Conservation (phyloP, 2,888 invertebrate species). For the Orgyia antiqua region DNA sequence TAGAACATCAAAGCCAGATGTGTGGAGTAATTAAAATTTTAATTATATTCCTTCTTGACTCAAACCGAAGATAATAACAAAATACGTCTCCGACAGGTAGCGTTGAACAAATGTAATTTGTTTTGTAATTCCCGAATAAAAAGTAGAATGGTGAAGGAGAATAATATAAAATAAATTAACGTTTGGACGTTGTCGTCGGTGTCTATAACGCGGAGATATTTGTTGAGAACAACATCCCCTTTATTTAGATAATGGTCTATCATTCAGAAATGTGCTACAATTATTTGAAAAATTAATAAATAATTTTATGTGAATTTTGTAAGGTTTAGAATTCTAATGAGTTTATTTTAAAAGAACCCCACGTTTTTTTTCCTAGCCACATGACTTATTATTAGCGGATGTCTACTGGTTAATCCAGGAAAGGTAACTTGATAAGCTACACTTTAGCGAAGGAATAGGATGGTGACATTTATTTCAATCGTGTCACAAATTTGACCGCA, state of each 20-base stretch:
- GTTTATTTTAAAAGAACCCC: no score
- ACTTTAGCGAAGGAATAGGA: no score
- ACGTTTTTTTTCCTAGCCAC: no score
- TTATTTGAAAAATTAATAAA: no score
- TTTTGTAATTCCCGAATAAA: conserved; percentile 27
- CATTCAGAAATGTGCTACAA: conserved; percentile 44
- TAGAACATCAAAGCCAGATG: conserved; percentile 16
- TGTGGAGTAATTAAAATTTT: conserved; percentile 24
- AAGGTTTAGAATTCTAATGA: no score
- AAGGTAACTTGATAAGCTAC: no score
- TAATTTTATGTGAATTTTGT: no score
- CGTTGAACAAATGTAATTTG: conserved; percentile 25
- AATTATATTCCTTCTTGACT: conserved; percentile 19
- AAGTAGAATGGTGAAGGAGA: conserved; percentile 18
- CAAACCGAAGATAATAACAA: conserved; percentile 12
- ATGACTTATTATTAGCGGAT: no score
- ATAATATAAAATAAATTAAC: conserved; percentile 29
- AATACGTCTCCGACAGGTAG: conserved; percentile 22
- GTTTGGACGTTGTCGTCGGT: conserved; percentile 8
- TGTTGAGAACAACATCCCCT: conserved; percentile 37
- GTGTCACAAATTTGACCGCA: no score
- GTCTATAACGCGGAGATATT: no score
- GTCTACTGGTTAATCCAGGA: no score
- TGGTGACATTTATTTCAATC: no score
- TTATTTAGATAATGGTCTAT: conserved; percentile 57